A percentile compares a stretch with the other conserved stretches of the same genome.
Conservation (phyloP, 2,888 invertebrate genomes). For the Ariolimax columbianus region DNA sequence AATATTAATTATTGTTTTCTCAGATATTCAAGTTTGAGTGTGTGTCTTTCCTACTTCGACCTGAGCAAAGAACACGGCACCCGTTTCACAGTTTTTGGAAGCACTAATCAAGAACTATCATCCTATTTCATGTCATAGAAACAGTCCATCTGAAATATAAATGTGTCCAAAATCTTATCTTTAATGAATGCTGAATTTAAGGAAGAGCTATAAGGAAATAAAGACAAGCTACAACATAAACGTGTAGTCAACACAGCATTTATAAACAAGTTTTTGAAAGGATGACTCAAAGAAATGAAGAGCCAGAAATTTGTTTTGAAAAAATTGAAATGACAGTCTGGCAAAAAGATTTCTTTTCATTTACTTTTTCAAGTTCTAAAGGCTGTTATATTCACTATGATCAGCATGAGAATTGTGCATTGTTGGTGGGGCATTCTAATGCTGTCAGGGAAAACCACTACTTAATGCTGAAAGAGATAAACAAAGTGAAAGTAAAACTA, state of each 20-base stretch:
- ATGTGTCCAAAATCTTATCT: too few species aligned
- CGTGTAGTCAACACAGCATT: not conserved
- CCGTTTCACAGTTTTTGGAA: too few species aligned
- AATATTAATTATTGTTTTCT: too few species aligned
- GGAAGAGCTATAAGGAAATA: not conserved
- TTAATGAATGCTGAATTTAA: not conserved
- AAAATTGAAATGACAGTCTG: not conserved
- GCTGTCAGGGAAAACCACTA: not conserved
- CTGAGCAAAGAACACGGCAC: too few species aligned
- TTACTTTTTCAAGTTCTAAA: constrained; percentile 1
- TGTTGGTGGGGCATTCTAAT: not conserved
- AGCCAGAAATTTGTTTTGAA: not conserved
- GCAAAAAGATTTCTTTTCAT: constrained; percentile 5
- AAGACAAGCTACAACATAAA: not conserved
- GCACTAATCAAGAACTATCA: too few species aligned
- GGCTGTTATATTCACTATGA: not conserved
- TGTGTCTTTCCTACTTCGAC: too few species aligned
- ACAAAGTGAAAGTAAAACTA: not conserved
- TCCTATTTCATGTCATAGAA: too few species aligned
- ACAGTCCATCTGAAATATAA: too few species aligned
- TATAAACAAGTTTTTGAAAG: constrained; percentile 7
- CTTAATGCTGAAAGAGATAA: constrained; percentile 6
- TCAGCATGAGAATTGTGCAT: not conserved
- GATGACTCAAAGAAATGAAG: constrained; percentile 2
- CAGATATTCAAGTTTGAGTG: too few species aligned